phyloP scores from a whole-genome alignment of 2,888 invertebrate genomes.

The Tryphoninae sp. region DNA sequence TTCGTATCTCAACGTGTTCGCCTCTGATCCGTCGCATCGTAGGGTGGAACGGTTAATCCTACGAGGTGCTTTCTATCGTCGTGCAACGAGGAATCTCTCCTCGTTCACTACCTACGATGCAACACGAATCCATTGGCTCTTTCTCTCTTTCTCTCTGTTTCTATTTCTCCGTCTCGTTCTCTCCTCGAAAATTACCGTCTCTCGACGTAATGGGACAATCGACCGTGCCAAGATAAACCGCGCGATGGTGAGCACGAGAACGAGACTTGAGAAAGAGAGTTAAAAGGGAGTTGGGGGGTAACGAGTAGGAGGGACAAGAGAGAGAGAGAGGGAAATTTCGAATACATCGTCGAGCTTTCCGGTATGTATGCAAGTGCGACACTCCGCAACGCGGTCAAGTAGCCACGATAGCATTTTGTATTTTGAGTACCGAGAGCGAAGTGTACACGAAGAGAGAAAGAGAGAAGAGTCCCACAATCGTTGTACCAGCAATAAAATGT shows the following conservation, averaged over 20 bases:
- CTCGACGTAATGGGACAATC: conserved; percentile 54
- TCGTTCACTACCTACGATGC: neutral
- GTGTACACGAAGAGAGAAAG: conserved; percentile 5
- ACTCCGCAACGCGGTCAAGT: conserved; percentile 33
- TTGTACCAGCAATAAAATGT: conserved; percentile 64
- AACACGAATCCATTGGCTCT: conserved; percentile 2
- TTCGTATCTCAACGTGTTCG: neutral
- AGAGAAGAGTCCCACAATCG: conserved; percentile 12
- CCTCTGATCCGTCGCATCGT: neutral
- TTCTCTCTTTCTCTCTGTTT: neutral
- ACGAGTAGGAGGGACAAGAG: neutral
- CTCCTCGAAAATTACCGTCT: conserved; percentile 46
- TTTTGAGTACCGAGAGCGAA: conserved; percentile 37
- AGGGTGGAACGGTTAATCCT: conserved; percentile 3
- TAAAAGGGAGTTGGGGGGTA: neutral
- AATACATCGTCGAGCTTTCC: neutral
- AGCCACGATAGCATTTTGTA: conserved; percentile 16
- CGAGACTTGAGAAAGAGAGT: conserved; percentile 27
- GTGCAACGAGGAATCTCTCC: neutral
- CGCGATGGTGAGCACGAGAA: conserved; percentile 16
- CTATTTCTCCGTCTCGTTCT: conserved; percentile 4
- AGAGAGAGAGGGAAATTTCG: conserved; percentile 3
- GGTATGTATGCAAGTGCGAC: neutral
- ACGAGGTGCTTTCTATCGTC: neutral
- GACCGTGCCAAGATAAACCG: conserved; percentile 59